Conservation (phyloP, 2,888 invertebrate genomes). For the Hypsopygia costalis region DNA sequence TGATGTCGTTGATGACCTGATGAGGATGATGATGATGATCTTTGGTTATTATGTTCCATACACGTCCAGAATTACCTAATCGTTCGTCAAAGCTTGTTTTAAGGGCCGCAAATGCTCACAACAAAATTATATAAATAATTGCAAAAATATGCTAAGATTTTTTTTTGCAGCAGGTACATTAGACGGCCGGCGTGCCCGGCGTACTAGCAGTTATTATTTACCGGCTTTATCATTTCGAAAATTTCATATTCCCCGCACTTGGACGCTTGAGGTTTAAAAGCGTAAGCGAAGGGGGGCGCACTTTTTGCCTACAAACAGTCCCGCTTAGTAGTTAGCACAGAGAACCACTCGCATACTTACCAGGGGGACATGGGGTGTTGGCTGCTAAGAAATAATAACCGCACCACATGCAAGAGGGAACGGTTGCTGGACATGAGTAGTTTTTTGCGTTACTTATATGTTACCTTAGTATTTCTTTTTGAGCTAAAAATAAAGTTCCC, state of each 20-base stretch:
- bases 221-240: constrained; percentile 81
- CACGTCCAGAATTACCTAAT: no score
- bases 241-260: constrained; percentile 80
- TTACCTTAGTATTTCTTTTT: constrained; percentile 18
- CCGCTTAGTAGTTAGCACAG: constrained; percentile 55
- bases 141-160: constrained; percentile 7
- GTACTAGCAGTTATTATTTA: constrained; percentile 80
- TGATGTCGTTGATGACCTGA: no score
- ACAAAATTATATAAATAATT: background rate
- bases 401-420: constrained; percentile 61
- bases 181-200: constrained; percentile 65
- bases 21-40: no score
- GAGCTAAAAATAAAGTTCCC: background rate
- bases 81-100: no score
- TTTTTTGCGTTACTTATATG: constrained; percentile 19
- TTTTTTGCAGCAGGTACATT: constrained; percentile 50
- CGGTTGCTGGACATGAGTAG: constrained; percentile 37
- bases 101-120: no score
- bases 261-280: constrained; percentile 80
- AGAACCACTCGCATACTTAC: constrained; percentile 36
- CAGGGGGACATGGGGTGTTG: constrained; percentile 56
- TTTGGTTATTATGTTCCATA: no score
- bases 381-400: constrained; percentile 75
- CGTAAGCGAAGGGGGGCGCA: constrained; percentile 62
- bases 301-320: constrained; percentile 71